Evolutionary conservation across 2,113 vertebrate species (phyloP), one percentile per base, ranked within the genome.

Genomic region (Uria lomvia): DNA sequence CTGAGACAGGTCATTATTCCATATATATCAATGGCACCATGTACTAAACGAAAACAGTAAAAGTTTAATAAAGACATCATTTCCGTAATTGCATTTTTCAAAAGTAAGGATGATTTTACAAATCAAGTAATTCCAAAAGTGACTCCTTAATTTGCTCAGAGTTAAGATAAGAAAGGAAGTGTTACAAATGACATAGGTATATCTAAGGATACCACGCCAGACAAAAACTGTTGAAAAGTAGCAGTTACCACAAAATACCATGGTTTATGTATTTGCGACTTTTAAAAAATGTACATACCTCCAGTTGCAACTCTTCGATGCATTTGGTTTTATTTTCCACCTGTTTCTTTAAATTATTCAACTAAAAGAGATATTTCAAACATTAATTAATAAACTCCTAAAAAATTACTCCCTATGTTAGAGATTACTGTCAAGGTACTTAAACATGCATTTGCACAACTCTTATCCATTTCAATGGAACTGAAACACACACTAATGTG

Each of bases 301-400:
- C 98, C 91, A 98, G 98, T 34, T 98, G 97, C 81, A 98, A 97
- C 92, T 99, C 98, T 93, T 99, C 98, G 67, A 97, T 95, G 84
- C 68, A 82, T 85, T 98, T 98, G 90, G 73, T 97, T 98, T 99
- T 99, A 68, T 94, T 98, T 97, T 99, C 98, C 88, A 98, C 24
- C 95, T 99, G 98, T 93, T 98, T 98, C 97, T 95, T 98, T 92
- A 99, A 93, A 92, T 96, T 98, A 87, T 93, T 98, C 53, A 98
- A 81, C 99, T 99, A 91, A 92, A 98, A 97, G 53, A 96, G 63
- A 91, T 4, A 93, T 67, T 92, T 80, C 6, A 34, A 85, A 68
- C 20, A 62, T 87, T 56, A 86, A 67, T 96, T 85, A 88, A 49
- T 15, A 58, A 77, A 63, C 6, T 49, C 29, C 52, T 68, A 62